A percentile compares a stretch with the other conserved stretches of the same genome.
These are phyloP conservation scores for Acanthornis magna DNA, from an alignment of 2,797 vertebrate species.

Conservation along the genomic window DNA sequence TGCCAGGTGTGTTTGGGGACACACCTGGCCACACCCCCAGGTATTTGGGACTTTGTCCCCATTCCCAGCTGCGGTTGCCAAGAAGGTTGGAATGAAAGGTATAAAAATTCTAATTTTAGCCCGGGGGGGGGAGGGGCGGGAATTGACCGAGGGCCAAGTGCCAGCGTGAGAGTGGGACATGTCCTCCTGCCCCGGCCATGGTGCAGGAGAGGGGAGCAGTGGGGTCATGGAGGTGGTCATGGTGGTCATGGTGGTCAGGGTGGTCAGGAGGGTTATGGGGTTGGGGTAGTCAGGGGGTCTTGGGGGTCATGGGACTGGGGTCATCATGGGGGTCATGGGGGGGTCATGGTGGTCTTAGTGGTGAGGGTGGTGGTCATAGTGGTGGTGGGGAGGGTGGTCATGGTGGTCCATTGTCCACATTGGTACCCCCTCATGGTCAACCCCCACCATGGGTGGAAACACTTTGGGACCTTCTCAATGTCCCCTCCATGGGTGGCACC, in stretches of 20 bases:
- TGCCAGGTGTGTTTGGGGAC: not conserved
- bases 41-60: not conserved
- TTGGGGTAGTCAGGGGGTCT: too few relatives aligned
- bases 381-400: fast-evolving
- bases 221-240: too few relatives aligned
- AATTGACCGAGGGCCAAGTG: fast-evolving
- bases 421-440: too few relatives aligned
- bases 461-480: not conserved
- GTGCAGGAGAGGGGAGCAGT: too few relatives aligned
- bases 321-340: too few relatives aligned
- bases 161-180: fast-evolving
- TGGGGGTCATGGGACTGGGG: too few relatives aligned
- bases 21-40: not conserved
- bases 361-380: not conserved
- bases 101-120: not conserved
- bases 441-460: fast-evolving
- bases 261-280: too few relatives aligned
- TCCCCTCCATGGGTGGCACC: not conserved
- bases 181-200: fast-evolving
- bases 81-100: not conserved
- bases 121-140: fast-evolving
- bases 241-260: not conserved
- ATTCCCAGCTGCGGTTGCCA: not conserved
- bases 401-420: too few relatives aligned
- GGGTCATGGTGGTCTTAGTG: not conserved